phyloP scores from a whole-genome alignment of 2,888 invertebrate species.

The Ornithoptera alexandrae region DNA sequence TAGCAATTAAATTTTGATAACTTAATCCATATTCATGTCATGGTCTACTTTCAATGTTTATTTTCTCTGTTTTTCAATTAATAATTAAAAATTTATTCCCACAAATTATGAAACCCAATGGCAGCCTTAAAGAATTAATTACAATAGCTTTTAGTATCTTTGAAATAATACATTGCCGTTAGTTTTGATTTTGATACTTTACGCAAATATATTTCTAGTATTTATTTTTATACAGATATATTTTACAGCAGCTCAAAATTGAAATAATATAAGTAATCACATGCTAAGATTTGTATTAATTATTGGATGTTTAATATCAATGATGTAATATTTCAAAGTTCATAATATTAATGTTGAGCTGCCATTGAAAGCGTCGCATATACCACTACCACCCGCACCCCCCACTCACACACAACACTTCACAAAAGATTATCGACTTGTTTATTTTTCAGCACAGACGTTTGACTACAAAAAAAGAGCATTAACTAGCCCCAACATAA shows the following conservation, averaged over 20 bases:
- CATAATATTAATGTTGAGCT: background rate
- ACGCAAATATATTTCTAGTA: background rate
- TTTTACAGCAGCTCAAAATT: background rate
- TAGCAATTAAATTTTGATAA: no score
- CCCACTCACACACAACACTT: constrained; percentile 27
- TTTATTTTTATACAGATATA: background rate
- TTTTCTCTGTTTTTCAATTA: no score
- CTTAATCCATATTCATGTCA: no score
- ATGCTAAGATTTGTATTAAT: background rate
- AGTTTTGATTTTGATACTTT: background rate
- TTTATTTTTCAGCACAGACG: constrained; percentile 58
- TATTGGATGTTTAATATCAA: background rate
- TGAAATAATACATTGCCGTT: background rate
- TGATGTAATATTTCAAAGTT: constrained; percentile 21
- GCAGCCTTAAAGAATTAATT: background rate
- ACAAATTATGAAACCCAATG: background rate
- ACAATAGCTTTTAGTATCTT: background rate
- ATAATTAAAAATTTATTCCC: background rate
- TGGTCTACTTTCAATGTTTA: no score
- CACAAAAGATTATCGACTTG: constrained; percentile 41
- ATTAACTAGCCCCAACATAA: constrained; percentile 40
- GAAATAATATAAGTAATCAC: background rate
- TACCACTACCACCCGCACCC: background rate
- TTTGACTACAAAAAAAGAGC: constrained; percentile 41
- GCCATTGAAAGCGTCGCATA: background rate